phyloP scores from a whole-genome alignment of 92 coral and sea anemone species.

The Siderastrea radians region DNA sequence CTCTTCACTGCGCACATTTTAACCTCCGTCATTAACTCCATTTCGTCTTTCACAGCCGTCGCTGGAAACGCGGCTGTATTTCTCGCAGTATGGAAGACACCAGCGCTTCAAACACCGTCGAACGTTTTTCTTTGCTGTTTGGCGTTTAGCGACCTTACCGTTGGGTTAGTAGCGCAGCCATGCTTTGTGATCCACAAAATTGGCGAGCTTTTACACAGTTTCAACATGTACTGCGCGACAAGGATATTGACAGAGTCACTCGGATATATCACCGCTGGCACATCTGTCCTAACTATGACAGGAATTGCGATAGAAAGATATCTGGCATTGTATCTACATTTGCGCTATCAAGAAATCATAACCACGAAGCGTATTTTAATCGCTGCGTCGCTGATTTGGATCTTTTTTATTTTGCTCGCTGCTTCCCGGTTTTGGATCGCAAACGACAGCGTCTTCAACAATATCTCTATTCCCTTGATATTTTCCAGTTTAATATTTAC shows the following conservation, averaged over 20 bases:
- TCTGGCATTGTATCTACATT: conserved; percentile 61
- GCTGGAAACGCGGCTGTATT: conserved; percentile 59
- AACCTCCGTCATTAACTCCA: conserved; percentile 36
- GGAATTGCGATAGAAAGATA: conserved; percentile 62
- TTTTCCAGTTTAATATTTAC: conserved; percentile 42
- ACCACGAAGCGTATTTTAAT: conserved; percentile 35
- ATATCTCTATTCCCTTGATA: conserved; percentile 27
- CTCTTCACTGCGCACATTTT: conserved; percentile 58
- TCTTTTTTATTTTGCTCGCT: conserved; percentile 22
- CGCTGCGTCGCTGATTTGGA: conserved; percentile 30
- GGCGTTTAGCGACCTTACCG: conserved; percentile 70
- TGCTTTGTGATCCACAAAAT: conserved; percentile 72
- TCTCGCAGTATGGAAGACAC: conserved; percentile 45
- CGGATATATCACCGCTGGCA: conserved; percentile 19
- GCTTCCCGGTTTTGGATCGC: conserved; percentile 54
- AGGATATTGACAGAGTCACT: conserved; percentile 35
- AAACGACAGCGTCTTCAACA: conserved; percentile 55
- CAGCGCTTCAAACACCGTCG: conserved; percentile 65
- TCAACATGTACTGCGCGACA: conserved; percentile 62
- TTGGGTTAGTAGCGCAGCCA: conserved; percentile 78
- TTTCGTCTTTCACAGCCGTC: conserved; percentile 46
- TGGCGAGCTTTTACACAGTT: conserved; percentile 58
- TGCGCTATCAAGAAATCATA: conserved; percentile 52
- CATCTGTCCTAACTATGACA: conserved; percentile 38
- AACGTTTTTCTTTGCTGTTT: conserved; percentile 66